Percentiles rank a stretch among this genome's conserved stretches.
phyloP scores from a whole-genome alignment of 2,113 vertebrate genomes.

The Anhinga rufa region DNA sequence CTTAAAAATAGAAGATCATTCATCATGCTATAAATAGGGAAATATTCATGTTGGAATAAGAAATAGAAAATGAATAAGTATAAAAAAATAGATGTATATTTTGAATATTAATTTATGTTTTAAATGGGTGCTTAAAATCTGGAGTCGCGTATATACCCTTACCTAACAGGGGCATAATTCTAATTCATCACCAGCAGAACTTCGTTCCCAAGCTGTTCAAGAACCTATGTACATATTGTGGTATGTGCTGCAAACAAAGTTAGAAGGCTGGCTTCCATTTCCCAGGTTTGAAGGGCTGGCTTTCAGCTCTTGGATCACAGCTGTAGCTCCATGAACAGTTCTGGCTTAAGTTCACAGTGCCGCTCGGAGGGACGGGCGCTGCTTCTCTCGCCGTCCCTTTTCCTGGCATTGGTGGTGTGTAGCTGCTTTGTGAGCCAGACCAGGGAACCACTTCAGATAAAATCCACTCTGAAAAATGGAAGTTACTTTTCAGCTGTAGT shows the following conservation, averaged over 20 bases:
- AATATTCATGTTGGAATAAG: not conserved
- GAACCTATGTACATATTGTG: not conserved
- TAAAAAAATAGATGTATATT: not conserved
- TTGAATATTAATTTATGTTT: not conserved
- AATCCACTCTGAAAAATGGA: not conserved
- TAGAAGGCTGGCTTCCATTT: not conserved
- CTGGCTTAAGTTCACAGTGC: not conserved
- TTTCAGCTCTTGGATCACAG: not conserved
- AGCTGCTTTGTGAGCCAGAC: not conserved
- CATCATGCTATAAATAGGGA: not conserved
- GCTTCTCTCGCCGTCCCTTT: not conserved
- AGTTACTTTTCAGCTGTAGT: not conserved
- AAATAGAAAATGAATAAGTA: not conserved
- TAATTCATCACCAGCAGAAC: not conserved
- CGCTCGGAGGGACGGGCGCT: fast-evolving
- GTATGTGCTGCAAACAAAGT: not conserved
- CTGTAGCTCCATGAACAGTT: not conserved
- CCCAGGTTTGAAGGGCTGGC: not conserved
- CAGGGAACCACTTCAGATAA: not conserved
- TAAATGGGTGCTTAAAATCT: not conserved
- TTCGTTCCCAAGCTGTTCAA: not conserved
- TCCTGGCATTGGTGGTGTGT: not conserved
- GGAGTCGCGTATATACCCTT: not conserved
- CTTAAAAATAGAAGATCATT: not conserved
- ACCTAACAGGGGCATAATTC: not conserved